Evolutionary conservation across 1,140 invertebrate genomes (phyloP).

Genomic region (Bicyclus anynana): DNA sequence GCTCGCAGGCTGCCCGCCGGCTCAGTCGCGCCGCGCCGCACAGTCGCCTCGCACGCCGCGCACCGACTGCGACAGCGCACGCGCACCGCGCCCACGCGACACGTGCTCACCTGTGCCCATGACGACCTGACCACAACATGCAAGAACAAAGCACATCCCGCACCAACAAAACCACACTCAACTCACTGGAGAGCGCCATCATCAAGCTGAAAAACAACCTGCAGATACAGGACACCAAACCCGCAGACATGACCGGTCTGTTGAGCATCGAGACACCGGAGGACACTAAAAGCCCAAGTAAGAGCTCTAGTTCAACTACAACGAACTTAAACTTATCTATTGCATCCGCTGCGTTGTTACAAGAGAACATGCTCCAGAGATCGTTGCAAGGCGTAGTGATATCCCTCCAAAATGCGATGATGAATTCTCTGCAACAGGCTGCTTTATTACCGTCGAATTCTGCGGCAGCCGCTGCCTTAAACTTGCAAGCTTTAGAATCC

Average conservation of each 20-base stretch:
- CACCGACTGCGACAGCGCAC: too few relatives aligned
- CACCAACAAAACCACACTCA: constrained; percentile 62
- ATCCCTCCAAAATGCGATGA: constrained; percentile 86
- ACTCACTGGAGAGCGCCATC: constrained; percentile 72
- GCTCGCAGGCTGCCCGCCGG: constrained; percentile 59
- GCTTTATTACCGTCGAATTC: constrained; percentile 86
- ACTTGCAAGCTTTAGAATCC: constrained; percentile 89
- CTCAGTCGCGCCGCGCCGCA: constrained; percentile 70
- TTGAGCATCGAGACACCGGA: constrained; percentile 54
- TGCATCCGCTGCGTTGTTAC: constrained; percentile 69
- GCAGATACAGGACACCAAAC: constrained; percentile 71
- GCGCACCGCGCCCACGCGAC: constrained; percentile 43
- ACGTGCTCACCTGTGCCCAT: constrained; percentile 49
- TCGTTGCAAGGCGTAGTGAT: constrained; percentile 85
- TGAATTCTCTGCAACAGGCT: constrained; percentile 85
- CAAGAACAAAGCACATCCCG: constrained; percentile 71
- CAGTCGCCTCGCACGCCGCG: constrained; percentile 61
- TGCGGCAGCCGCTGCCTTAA: constrained; percentile 86
- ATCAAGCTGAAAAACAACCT: constrained; percentile 75
- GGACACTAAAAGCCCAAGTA: constrained; percentile 63
- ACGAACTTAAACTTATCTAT: constrained; percentile 71
- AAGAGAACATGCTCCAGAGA: constrained; percentile 80
- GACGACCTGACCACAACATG: constrained; percentile 50
- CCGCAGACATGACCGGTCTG: constrained; percentile 62
- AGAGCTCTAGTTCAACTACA: constrained; percentile 67